Evolutionary conservation across 2,113 vertebrate genomes (phyloP).

Genomic region (Phaethornis superciliosus): DNA sequence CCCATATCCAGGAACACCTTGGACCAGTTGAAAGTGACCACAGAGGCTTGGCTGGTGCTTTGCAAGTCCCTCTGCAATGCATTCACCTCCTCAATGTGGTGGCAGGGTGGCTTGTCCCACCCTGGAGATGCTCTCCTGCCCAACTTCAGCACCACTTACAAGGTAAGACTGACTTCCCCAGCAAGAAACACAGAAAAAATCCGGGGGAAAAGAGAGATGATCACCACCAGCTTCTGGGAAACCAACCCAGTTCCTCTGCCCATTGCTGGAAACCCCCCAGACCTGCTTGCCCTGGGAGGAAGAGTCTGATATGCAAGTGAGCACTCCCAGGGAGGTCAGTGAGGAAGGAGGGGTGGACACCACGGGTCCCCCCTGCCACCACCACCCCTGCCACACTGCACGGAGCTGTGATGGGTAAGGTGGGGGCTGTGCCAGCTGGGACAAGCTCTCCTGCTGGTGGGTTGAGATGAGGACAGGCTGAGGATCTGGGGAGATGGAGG

Average conservation of each 20-base stretch:
- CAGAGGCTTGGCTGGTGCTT: fast-evolving
- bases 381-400: fast-evolving
- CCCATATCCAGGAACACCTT: background rate
- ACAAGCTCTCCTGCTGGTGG: background rate
- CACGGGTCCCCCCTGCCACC: background rate
- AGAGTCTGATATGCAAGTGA: fast-evolving
- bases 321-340: fast-evolving
- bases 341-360: background rate
- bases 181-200: background rate
- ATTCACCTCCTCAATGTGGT: fast-evolving
- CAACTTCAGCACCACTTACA: background rate
- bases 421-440: background rate
- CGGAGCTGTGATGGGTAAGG: fast-evolving
- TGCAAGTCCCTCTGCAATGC: fast-evolving
- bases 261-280: background rate
- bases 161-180: background rate
- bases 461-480: background rate
- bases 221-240: background rate
- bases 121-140: fast-evolving
- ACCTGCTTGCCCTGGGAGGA: fast-evolving
- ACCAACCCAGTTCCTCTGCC: background rate
- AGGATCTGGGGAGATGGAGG: background rate
- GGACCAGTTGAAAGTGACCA: fast-evolving
- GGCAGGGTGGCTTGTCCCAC: background rate
- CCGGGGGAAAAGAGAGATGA: fast-evolving